Evolutionary conservation across 2,888 invertebrate genomes (phyloP).

Genomic region (Liposcelis brunnea): DNA sequence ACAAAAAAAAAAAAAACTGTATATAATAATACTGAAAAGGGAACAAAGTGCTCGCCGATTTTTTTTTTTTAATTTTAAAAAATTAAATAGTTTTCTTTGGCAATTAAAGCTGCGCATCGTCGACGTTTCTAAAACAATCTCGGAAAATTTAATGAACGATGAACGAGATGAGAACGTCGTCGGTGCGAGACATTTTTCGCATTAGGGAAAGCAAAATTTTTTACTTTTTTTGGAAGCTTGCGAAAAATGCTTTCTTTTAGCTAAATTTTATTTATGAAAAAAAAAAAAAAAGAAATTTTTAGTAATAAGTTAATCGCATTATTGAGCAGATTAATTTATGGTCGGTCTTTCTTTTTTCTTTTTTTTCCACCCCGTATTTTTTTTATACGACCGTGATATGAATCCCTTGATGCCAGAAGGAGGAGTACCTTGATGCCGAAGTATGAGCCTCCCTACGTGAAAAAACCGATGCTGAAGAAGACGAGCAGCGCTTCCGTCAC

Average conservation of each 20-base stretch:
- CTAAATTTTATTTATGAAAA: too few relatives aligned
- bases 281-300: constrained; percentile 4
- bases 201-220: background rate
- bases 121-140: constrained; percentile 12
- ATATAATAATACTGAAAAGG: too few relatives aligned
- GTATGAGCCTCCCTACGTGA: constrained; percentile 73
- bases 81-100: too few relatives aligned
- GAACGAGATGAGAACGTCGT: background rate
- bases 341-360: too few relatives aligned
- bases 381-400: too few relatives aligned
- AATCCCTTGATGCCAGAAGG: constrained; percentile 28
- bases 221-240: background rate
- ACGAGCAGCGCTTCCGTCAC: constrained; percentile 40
- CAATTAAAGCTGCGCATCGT: constrained; percentile 10
- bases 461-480: constrained; percentile 64
- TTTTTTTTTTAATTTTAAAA: too few relatives aligned
- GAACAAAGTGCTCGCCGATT: too few relatives aligned
- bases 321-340: background rate
- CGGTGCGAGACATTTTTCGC: background rate
- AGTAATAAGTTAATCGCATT: constrained; percentile 11
- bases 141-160: constrained; percentile 5
- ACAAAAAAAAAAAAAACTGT: constrained; percentile 13
- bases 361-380: too few relatives aligned
- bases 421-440: constrained; percentile 79
- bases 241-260: constrained; percentile 16